Evolutionary conservation across 2,113 vertebrate genomes (phyloP).

Genomic region (Crocuta crocuta): DNA sequence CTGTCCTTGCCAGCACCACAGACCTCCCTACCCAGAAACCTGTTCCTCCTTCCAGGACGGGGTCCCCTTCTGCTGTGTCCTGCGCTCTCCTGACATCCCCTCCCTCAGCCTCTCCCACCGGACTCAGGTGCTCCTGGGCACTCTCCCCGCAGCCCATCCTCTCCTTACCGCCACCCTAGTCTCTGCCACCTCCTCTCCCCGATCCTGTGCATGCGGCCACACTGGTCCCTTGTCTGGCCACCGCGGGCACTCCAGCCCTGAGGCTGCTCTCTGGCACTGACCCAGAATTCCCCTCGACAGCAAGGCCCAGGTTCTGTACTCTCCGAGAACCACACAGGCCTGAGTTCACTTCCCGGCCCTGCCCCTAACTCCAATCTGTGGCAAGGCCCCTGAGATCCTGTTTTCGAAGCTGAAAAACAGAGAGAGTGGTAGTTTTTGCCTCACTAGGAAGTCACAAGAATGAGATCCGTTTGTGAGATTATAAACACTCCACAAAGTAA

Average conservation of each 20-base stretch:
- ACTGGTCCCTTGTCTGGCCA: not conserved
- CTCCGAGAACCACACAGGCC: not conserved
- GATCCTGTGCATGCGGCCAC: rapidly evolving
- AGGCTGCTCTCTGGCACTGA: not conserved
- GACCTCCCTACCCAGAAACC: not conserved
- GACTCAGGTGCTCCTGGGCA: not conserved
- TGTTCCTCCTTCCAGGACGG: rapidly evolving
- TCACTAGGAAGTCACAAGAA: not conserved
- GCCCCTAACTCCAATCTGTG: not conserved
- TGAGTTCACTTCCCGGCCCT: not conserved
- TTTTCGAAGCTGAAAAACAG: not conserved
- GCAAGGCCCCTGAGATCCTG: not conserved
- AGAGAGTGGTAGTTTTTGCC: not conserved
- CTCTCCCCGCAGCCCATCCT: not conserved
- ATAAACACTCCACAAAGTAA: not conserved
- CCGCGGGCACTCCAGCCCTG: rapidly evolving
- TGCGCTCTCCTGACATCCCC: not conserved
- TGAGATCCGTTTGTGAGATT: not conserved
- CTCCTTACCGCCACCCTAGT: not conserved
- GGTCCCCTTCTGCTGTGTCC: not conserved
- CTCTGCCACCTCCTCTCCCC: not conserved
- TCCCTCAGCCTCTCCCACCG: not conserved
- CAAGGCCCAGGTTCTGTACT: not conserved
- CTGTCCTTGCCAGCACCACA: not conserved
- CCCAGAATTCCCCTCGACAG: not conserved